phyloP scores from a whole-genome alignment of 2,797 vertebrate genomes.

The Xiphorhynchus erythropygius region DNA sequence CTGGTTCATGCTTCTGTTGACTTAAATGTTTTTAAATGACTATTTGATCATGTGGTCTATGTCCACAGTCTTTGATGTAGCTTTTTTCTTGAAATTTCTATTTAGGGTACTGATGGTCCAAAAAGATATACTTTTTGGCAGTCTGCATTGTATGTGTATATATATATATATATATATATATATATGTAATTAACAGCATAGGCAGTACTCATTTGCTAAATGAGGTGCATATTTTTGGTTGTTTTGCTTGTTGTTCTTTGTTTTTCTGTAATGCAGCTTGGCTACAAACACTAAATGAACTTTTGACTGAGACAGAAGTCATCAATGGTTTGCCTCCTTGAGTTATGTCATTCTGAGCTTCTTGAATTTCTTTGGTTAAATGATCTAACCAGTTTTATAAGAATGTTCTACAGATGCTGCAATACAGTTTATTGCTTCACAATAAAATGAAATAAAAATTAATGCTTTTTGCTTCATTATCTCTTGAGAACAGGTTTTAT shows the following conservation, averaged over 20 bases:
- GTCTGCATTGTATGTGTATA: not conserved
- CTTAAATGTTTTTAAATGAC: not conserved
- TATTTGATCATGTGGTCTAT: not conserved
- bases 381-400: not conserved
- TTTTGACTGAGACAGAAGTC: not conserved
- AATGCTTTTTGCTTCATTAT: not conserved
- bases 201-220: not conserved
- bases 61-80: not conserved
- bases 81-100: not conserved
- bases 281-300: not conserved
- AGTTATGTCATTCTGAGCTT: not conserved
- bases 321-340: not conserved
- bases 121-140: not conserved
- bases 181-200: not conserved
- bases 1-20: not conserved
- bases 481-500: not conserved
- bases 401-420: not conserved
- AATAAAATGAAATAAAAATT: slow-evolving; percentile 18
- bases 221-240: not conserved
- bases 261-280: not conserved
- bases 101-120: not conserved
- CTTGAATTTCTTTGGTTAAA: not conserved
- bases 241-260: not conserved
- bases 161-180: no score
- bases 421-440: not conserved